Conservation (phyloP, 2,113 vertebrate species). For the Jacana jacana region DNA sequence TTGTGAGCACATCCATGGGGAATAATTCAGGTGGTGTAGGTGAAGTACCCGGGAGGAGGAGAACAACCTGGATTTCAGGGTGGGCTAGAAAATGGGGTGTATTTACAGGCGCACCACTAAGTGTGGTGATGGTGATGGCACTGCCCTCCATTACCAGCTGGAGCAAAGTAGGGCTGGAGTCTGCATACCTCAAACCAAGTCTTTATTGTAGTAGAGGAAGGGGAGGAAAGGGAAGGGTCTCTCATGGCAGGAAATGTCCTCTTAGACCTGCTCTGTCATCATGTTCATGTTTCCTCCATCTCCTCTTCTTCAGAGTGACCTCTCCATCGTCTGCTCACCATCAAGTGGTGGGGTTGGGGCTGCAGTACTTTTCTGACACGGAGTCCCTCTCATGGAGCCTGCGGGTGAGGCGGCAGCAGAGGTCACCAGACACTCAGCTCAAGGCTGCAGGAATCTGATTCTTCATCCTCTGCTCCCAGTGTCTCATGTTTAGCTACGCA, state of each 20-base stretch:
- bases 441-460: background rate
- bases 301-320: background rate
- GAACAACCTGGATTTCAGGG: background rate
- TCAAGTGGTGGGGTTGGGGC: background rate
- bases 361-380: background rate
- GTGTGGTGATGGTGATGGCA: rapidly evolving
- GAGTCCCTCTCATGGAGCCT: background rate
- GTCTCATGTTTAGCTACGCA: background rate
- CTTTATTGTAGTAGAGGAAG: background rate
- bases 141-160: background rate
- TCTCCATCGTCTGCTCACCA: rapidly evolving
- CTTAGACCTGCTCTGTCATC: background rate
- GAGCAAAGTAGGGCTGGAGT: background rate
- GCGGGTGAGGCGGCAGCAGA: background rate
- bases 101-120: background rate
- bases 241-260: background rate
- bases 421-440: background rate
- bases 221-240: background rate
- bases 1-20: background rate
- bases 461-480: background rate
- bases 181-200: background rate
- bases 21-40: background rate
- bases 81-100: background rate
- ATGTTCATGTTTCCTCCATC: background rate
- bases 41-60: background rate